Conservation (phyloP, 2,797 vertebrate species). For the Sebastes goodei region DNA sequence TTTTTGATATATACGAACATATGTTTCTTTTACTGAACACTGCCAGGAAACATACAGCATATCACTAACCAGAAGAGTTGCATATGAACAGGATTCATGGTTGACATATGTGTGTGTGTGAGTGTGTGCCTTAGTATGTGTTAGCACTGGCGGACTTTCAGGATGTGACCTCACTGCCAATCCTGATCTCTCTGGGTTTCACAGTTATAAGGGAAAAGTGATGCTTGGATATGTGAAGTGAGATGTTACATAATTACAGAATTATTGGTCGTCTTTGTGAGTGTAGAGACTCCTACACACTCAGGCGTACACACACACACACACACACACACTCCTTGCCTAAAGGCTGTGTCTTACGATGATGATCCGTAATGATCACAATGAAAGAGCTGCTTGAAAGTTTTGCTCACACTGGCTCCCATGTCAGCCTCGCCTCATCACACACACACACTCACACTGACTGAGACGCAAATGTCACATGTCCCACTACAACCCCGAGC, state of each 20-base stretch:
- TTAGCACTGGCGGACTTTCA: slow-evolving; percentile 40
- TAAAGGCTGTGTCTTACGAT: slow-evolving; percentile 46
- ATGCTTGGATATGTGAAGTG: slow-evolving; percentile 22
- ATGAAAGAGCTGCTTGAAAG: slow-evolving; percentile 32
- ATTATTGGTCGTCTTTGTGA: neutral
- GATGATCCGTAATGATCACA: slow-evolving; percentile 3
- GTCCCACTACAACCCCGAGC: neutral
- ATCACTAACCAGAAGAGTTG: neutral
- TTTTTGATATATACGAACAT: neutral
- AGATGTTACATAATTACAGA: slow-evolving; percentile 25
- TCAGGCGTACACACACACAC: neutral
- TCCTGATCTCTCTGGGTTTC: slow-evolving; percentile 33
- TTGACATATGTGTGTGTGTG: neutral
- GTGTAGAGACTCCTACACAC: neutral
- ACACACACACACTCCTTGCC: neutral
- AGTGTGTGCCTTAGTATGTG: neutral
- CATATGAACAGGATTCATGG: neutral
- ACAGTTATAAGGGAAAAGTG: slow-evolving; percentile 5
- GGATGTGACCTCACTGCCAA: slow-evolving; percentile 60
- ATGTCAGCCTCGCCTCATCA: neutral
- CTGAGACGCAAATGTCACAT: slow-evolving; percentile 28
- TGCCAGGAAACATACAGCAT: neutral
- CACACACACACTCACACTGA: neutral
- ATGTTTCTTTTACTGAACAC: neutral
- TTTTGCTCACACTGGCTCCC: neutral